Conservation (phyloP, 2,888 invertebrate genomes). For the Ptychoptera albimana region DNA sequence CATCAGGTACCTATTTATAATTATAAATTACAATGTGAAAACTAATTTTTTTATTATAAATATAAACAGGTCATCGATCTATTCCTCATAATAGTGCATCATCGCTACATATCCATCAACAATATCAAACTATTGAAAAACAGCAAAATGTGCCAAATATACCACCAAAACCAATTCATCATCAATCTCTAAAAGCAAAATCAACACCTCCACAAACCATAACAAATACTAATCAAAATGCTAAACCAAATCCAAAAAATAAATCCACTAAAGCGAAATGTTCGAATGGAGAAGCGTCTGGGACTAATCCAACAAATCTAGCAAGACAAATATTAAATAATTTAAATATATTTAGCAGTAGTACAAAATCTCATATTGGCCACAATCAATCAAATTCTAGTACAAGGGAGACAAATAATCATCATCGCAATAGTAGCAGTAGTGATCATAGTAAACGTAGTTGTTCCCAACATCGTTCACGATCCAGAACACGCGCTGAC, state of each 20-base stretch:
- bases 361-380: constrained; percentile 14
- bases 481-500: constrained; percentile 28
- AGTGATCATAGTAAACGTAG: not conserved
- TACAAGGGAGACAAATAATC: constrained; percentile 9
- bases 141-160: constrained; percentile 8
- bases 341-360: constrained; percentile 52
- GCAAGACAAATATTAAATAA: constrained; percentile 66
- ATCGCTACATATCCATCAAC: not conserved
- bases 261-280: constrained; percentile 18
- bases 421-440: constrained; percentile 10
- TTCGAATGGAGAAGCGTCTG: constrained; percentile 27
- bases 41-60: not conserved
- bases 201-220: constrained; percentile 7
- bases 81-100: not conserved
- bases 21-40: too few relatives aligned
- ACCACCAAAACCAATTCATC: constrained; percentile 17
- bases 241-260: constrained; percentile 17
- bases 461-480: constrained; percentile 24
- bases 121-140: not conserved
- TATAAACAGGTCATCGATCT: not conserved
- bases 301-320: constrained; percentile 41
- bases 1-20: constrained; percentile 1
- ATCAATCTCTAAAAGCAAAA: constrained; percentile 9
- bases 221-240: constrained; percentile 13
- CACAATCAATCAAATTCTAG: constrained; percentile 5